Conservation (phyloP, 2,888 invertebrate genomes). For the Morpho achilles region DNA sequence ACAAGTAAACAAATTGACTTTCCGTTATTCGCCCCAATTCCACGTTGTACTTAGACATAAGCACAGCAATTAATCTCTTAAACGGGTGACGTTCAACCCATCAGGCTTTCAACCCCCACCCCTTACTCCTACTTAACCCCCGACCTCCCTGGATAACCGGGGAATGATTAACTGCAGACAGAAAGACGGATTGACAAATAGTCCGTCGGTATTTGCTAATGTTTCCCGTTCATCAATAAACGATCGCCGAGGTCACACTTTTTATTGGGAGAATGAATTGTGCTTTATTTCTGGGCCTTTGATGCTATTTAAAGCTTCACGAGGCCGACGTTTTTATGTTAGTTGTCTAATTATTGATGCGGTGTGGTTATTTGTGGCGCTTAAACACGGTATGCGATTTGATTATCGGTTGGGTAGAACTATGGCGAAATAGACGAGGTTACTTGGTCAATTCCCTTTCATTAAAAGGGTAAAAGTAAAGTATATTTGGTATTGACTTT, state of each 20-base stretch:
- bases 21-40: constrained; percentile 47
- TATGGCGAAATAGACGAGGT: too few species aligned
- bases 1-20: constrained; percentile 12
- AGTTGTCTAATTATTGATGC: too few species aligned
- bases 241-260: constrained; percentile 42
- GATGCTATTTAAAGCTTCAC: background rate
- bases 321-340: background rate
- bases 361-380: too few species aligned
- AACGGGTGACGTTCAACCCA: constrained; percentile 56
- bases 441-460: too few species aligned
- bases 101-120: constrained; percentile 34
- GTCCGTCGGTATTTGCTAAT: constrained; percentile 77
- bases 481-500: too few species aligned
- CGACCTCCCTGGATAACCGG: constrained; percentile 52
- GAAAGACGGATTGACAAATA: constrained; percentile 78
- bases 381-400: too few species aligned
- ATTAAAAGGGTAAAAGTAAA: too few species aligned
- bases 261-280: constrained; percentile 26
- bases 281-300: constrained; percentile 10
- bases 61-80: constrained; percentile 72
- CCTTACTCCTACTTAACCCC: constrained; percentile 30
- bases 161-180: constrained; percentile 75
- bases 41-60: constrained; percentile 51
- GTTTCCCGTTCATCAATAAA: constrained; percentile 70
- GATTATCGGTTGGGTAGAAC: too few species aligned